Conservation (phyloP, 2,888 invertebrate genomes). For the Tenthredo livida region DNA sequence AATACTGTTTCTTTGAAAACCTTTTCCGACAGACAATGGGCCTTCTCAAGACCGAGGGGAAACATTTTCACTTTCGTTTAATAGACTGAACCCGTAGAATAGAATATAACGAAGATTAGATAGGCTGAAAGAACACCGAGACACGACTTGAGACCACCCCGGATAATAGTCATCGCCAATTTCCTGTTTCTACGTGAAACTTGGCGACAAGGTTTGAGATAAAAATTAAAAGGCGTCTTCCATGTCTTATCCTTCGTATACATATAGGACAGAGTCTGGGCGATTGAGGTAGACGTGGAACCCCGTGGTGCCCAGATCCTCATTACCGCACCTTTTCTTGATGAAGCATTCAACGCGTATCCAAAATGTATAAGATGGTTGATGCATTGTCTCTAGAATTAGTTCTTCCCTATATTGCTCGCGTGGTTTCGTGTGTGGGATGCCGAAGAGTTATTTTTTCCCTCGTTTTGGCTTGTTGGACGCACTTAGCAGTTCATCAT, state of each 20-base stretch:
- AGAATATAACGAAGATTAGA: background rate
- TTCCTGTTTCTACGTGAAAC: background rate
- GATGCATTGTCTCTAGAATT: conserved; percentile 71
- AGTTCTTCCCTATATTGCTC: conserved; percentile 57
- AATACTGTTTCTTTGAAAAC: background rate
- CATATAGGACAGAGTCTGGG: background rate
- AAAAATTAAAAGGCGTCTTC: background rate
- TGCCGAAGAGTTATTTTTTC: background rate
- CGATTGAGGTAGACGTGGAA: conserved; percentile 37
- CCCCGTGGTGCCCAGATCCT: conserved; percentile 49
- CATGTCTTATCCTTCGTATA: too few species aligned
- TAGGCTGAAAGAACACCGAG: background rate
- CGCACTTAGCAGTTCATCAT: conserved; percentile 69
- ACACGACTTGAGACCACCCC: background rate
- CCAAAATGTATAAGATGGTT: conserved; percentile 59
- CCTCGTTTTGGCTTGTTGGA: background rate
- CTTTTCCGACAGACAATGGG: background rate
- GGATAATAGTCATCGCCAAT: background rate
- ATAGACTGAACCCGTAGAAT: background rate
- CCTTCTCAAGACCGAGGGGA: background rate
- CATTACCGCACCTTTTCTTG: conserved; percentile 65
- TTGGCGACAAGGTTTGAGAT: background rate
- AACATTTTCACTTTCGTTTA: background rate
- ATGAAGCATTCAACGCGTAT: conserved; percentile 65
- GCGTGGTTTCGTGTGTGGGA: conserved; percentile 45